Base-by-base conservation (phyloP, 2,113 vertebrate species). In the Clarias magur region DNA sequence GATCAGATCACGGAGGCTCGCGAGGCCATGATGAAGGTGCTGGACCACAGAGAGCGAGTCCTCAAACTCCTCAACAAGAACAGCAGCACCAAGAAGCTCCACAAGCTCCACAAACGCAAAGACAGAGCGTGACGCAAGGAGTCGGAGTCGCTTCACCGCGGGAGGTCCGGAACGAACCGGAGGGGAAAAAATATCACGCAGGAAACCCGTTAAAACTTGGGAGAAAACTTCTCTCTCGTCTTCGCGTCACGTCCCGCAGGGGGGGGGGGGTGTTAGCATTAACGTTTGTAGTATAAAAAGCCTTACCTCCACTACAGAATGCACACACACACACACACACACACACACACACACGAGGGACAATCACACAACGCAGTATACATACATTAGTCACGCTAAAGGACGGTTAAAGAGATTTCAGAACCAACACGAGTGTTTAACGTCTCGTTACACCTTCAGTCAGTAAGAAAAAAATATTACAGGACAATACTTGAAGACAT, bases 21-120 rank as follows among this genome's bases (percentile, higher is more conserved):
- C 91, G 98, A 99, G 94, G 97, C 97, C 92, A 99, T 99, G 98
- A 96, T 99, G 91, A 99, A 99, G 91, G 97, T 99, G 62, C 95
- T 99, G 90, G 98, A 99, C 92, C 98, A 99, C 92, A 99, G 99
- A 91, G 98, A 99, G 70, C 96, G 97, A 82, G 98, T 99, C 89
- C 92, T 99, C 93, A 99, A 99, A 92, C 96, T 99, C 90, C 96
- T 99, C 85, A 99, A 99, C 94, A 99, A 99, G 94, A 99, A 98
- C 0, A 96, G 97, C 70, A 93, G 95, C 88, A 95, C 96, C 90
- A 99, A 99, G 93, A 99, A 99, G 93, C 97, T 98, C 86, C 97
- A 97, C 89, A 99, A 99, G 92, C 95, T 99, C 73, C 56, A 80
- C 90, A 99, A 99, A 93, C 96, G 97, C 27, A 99, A 99, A 92